Base-by-base conservation (phyloP, 1,140 invertebrate genomes). In the Pseudomyrmex pallidus region DNA sequence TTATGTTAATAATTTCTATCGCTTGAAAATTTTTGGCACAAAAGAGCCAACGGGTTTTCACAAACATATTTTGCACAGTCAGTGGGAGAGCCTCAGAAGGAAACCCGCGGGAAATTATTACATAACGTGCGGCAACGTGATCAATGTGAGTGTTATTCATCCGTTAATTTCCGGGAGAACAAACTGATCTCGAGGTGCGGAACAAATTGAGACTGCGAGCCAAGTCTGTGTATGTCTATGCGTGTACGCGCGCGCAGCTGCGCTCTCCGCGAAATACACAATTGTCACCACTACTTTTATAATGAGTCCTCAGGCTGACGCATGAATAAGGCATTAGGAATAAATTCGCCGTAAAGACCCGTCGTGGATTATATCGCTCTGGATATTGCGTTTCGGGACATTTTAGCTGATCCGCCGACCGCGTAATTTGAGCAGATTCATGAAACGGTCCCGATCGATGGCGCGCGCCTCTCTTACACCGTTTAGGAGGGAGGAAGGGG, bases 371-470 rank as follows among this genome's bases (percentile, higher is more conserved):
- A 80, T 62, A 64, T 80, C 61, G 56, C 35, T 48, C n/a, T 52
- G 76, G 64, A 70, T 84, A 70, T 84, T 64, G 83, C 48, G 64
- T 62, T 62, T 46, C 66, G 63, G 67, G 76, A 73, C 77, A 74
- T 77, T 85, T 25, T 25, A 48, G 44, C 61, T 73, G 87, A 88
- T 88, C 83, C 78, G 44, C 73, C 59, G 66, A 83, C 82, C 59
- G 80, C 70, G 87, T 88, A 88, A 88, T 89, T 89, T 50, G 74
- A 88, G 84, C 85, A 88, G 85, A 89, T 88, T 88, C 87, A 86
- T 74, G 84, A 68, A 44, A 82, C 70, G 59, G 61, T 25, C 9
- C 22, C 56, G 87, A 89, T 89, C 80, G 87, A 89, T 89, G 74
- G 84, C 46, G 9, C 61, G 35, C 35, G 35, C 35, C 5, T 56